These are phyloP conservation scores for Oreochromis aureus DNA, from an alignment of 2,113 vertebrate genomes.

Conservation along the genomic window DNA sequence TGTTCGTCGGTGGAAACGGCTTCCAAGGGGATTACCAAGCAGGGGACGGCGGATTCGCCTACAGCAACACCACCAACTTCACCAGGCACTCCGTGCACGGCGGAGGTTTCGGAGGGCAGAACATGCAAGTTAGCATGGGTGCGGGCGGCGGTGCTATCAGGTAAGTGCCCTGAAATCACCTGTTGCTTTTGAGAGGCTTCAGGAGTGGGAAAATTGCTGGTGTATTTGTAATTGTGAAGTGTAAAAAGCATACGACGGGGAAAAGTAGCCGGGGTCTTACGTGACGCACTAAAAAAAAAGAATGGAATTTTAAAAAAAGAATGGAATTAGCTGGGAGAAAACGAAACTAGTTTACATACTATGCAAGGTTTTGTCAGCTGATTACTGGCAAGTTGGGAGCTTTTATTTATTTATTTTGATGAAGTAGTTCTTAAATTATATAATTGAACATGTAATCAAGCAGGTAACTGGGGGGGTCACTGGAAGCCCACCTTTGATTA, in stretches of 20 bases:
- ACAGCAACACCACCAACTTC: not conserved
- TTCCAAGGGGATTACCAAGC: slow-evolving; percentile 1
- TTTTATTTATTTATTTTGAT: not conserved
- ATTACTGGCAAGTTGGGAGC: not conserved
- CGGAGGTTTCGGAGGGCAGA: slow-evolving; percentile 5
- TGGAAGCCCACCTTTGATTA: not conserved
- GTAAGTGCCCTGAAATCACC: slow-evolving; percentile 23
- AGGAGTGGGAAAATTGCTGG: not conserved
- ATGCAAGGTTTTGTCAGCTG: not conserved
- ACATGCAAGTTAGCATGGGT: not conserved
- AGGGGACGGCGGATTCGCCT: slow-evolving; percentile 1
- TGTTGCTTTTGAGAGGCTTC: not conserved
- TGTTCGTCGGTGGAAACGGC: slow-evolving; percentile 43
- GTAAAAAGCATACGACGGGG: not conserved
- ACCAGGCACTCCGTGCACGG: slow-evolving; percentile 48
- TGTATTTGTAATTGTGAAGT: not conserved
- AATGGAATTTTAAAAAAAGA: not conserved
- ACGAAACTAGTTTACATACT: not conserved
- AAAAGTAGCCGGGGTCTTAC: not conserved
- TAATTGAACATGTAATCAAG: not conserved
- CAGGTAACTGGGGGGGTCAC: not conserved
- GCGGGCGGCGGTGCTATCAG: not conserved
- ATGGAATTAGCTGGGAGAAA: not conserved
- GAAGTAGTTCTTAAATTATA: not conserved
- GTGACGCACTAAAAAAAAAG: not conserved